Evolutionary conservation across 2,888 invertebrate genomes (phyloP), one percentile per base, ranked within the genome.

Genomic region (Drosophila meridiana): DNA sequence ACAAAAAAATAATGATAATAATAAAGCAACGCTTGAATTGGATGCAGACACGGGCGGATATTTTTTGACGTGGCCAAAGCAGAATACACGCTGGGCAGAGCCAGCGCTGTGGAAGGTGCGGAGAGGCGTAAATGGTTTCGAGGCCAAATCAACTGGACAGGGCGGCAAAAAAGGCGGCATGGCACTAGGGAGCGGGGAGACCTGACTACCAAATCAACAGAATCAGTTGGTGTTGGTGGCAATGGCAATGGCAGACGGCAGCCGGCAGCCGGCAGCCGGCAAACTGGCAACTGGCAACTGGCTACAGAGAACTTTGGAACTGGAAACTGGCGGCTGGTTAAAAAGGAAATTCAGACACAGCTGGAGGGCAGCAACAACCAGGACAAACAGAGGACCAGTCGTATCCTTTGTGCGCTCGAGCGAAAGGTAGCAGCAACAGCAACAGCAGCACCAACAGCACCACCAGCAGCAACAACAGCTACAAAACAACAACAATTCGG

Each of bases 1-100:
- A n/a, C n/a, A 9, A 13, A 13, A 20, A 53, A 71, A 70, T 66
- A 73, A 81, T 78, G 67, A 80, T 84, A 83, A 83, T 84, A 83
- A 83, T 82, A 76, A 86, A 77, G 61, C 77, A 70, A 50, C 67
- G 82, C 67, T 73, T 63, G 76, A 75, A 78, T 85, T 86, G 83
- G 81, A 80, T 73, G 83, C 86, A 91, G 89, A 91, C 89, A 86
- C 86, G 83, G 91, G 90, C 87, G 90, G 80, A 89, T 90, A 91
- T 91, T 88, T 91, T 89, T 86, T 89, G 89, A 89, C 89, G 80
- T 90, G 70, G 70, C 73, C 64, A 61, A 57, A 85, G 76, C 50
- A 84, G 80, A 83, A 87, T 82, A 81, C 85, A 90, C 81, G 91
- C 84, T 89, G 90, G 61, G 80, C 58, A 40, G 52, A 64, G 67